Percentiles rank a stretch among this genome's conserved stretches.
Evolutionary conservation across 2,797 vertebrate species (phyloP).

Genomic region (Emydoidea blandingii): DNA sequence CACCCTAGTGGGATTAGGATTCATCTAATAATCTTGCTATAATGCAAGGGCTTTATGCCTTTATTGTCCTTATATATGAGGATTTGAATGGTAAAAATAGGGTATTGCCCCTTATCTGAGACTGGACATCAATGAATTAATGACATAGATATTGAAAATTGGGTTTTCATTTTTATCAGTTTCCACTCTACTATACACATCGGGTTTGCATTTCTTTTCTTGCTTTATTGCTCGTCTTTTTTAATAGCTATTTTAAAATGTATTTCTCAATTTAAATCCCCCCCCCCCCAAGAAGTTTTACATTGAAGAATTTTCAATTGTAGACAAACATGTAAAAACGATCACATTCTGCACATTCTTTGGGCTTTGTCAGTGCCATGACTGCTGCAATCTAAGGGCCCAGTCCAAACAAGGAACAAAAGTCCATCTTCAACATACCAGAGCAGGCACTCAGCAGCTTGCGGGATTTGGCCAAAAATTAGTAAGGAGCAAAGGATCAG

Average conservation of each 20-base stretch:
- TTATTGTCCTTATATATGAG: no score
- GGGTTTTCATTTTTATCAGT: not conserved
- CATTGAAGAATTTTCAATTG: not conserved
- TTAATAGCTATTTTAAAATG: not conserved
- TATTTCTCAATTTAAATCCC: not conserved
- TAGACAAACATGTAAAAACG: not conserved
- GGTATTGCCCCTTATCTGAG: no score
- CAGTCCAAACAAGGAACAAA: not conserved
- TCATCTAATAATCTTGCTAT: no score
- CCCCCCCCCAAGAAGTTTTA: not conserved
- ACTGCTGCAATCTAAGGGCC: not conserved
- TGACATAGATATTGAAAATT: not conserved
- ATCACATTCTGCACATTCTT: not conserved
- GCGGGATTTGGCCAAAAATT: not conserved
- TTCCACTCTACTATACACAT: not conserved
- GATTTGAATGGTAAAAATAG: no score
- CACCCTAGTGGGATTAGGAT: no score
- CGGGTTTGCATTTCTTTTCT: not conserved
- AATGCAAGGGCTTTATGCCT: no score
- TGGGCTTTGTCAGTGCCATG: not conserved
- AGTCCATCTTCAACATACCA: not conserved
- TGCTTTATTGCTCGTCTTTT: not conserved
- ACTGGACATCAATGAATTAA: no score
- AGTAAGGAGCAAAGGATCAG: not conserved
- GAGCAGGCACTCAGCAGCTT: not conserved